Evolutionary conservation across 2,797 vertebrate genomes (phyloP).

Genomic region (Muraenolepis orangiensis): DNA sequence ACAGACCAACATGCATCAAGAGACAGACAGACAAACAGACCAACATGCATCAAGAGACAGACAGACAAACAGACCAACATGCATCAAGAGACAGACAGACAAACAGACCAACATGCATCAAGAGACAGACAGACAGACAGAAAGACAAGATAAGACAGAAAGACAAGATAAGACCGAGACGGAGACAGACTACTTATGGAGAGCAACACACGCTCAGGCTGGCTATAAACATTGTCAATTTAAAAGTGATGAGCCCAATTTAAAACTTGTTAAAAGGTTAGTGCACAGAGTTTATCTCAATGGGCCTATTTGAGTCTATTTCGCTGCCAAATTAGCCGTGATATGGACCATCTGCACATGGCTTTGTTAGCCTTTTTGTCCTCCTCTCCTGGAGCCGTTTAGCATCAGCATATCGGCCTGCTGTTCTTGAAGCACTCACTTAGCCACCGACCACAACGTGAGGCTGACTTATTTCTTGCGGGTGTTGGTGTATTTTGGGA

Average conservation of each 20-base stretch:
- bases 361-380: slow-evolving; percentile 11
- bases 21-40: not conserved
- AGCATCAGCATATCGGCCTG: slow-evolving; percentile 16
- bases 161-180: not conserved
- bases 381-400: not conserved
- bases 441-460: not conserved
- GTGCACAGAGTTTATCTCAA: slow-evolving; percentile 22
- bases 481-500: not conserved
- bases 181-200: not conserved
- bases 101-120: not conserved
- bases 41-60: too few species aligned
- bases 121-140: not conserved
- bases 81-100: not conserved
- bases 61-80: not conserved
- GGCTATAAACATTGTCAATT: not conserved
- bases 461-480: not conserved
- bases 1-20: not conserved
- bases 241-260: slow-evolving; percentile 20
- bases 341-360: slow-evolving; percentile 32
- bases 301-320: slow-evolving; percentile 34
- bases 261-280: slow-evolving; percentile 23
- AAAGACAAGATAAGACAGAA: not conserved
- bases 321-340: slow-evolving; percentile 37
- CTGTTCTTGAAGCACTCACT: slow-evolving; percentile 16
- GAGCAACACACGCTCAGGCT: slow-evolving; percentile 13